A percentile compares a stretch with the other conserved stretches of the same genome.
Evolutionary conservation across 2,113 vertebrate genomes (phyloP).

Genomic region (Colius striatus): DNA sequence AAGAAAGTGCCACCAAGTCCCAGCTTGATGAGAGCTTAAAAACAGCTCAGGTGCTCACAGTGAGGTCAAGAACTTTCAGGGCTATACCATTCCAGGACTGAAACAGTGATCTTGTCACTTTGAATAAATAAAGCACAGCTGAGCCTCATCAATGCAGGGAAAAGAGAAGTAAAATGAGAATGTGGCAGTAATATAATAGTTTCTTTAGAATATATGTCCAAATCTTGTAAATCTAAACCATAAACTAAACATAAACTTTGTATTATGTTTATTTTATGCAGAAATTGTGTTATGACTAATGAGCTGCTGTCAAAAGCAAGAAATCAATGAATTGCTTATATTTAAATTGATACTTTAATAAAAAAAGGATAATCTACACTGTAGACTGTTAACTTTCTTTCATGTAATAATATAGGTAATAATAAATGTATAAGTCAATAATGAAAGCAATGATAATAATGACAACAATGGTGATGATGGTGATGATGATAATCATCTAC

Average conservation of each 20-base stretch:
- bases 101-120: fast-evolving
- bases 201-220: not conserved
- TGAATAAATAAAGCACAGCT: not conserved
- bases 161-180: not conserved
- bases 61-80: fast-evolving
- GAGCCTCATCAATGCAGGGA: not conserved
- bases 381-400: not conserved
- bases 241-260: too few relatives aligned
- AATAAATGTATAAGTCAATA: not conserved
- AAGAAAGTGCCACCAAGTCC: fast-evolving
- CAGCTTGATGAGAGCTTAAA: not conserved
- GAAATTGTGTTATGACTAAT: conserved; percentile 5
- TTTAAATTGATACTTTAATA: conserved; percentile 43
- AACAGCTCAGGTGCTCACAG: not conserved
- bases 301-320: not conserved
- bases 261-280: conserved; percentile 15
- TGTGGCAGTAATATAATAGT: not conserved
- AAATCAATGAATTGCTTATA: conserved; percentile 34
- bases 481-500: not conserved
- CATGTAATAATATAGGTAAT: not conserved
- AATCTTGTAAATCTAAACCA: not conserved
- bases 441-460: not conserved
- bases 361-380: not conserved
- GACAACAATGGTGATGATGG: not conserved
- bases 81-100: not conserved